Base-by-base conservation (phyloP, 2,888 invertebrate species). In the Gordius sp. region DNA sequence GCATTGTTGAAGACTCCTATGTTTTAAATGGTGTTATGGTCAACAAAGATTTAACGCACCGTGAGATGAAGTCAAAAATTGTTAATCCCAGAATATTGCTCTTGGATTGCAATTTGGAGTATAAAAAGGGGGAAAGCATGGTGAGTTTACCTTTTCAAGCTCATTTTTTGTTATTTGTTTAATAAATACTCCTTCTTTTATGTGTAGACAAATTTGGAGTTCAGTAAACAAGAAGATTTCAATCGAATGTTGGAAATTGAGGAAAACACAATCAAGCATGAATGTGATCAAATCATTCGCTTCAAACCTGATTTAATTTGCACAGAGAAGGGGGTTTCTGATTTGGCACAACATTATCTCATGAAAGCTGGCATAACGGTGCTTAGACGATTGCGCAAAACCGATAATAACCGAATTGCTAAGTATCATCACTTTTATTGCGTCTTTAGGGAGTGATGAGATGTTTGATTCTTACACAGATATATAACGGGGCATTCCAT, bases 1-100 rank as follows among this genome's bases (percentile, higher is more conserved):
- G 89, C 8, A 75, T 80, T 0, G 80, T 97, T 59, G 91, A 93
- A 64, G 91, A 97, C 62, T 91, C 86, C 0, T 74, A 77, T 62
- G 89, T 97, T 2, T 72, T 97, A 33, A 79, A 77, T 62, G 97
- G 97, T 41, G 81, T 97, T 16, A 91, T 99, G 85, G 70, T 97
- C 59, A 99, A 97, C 73, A 97, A 97, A 71, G 97, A 97, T 68
- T 86, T 97, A 1, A 86, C 86, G 0, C 97, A 97, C 70, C 80
- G 89, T 0, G 91, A 91, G 74, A 99, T 97, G 97, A 75, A 77
- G 63, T 77, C 91, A 52, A 77, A 77, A 63, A 86, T 99, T 64
- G 82, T 86, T 70, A 87, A 93, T 70, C 97, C 97, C 0, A 76
- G 89, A 62, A 89, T 97, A 65, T 72, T 97, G 1, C 73, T 99